A percentile compares a stretch with the other conserved stretches of the same genome.
phyloP scores from a whole-genome alignment of 2,797 vertebrate genomes.

The Scolopax bukidnonensis region DNA sequence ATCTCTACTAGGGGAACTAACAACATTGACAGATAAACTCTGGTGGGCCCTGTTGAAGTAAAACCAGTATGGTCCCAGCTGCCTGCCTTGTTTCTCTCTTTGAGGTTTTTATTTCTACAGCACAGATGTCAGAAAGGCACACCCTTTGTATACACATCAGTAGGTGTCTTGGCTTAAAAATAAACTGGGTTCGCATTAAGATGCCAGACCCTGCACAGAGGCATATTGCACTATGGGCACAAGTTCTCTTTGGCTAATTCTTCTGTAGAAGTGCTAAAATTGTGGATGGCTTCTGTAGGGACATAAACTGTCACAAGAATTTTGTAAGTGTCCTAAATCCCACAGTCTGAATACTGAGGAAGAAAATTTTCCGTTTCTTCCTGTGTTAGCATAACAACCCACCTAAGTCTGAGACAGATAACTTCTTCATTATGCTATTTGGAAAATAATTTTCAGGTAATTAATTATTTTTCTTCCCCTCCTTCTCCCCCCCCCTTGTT shows the following conservation, averaged over 20 bases:
- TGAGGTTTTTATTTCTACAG: not conserved
- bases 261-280: not conserved
- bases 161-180: not conserved
- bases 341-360: not conserved
- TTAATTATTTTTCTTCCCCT: not conserved
- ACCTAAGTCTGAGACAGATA: not conserved
- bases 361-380: not conserved
- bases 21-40: conserved; percentile 20
- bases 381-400: not conserved
- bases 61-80: not conserved
- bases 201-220: not conserved
- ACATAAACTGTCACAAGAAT: not conserved
- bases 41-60: not conserved
- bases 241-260: fast-evolving
- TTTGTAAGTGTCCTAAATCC: not conserved
- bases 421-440: not conserved
- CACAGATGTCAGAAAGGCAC: not conserved
- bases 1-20: conserved; percentile 10
- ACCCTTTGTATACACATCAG: not conserved
- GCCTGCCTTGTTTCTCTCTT: not conserved
- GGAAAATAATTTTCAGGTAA: not conserved
- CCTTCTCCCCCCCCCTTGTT: not conserved
- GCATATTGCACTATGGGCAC: no score
- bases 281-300: not conserved
- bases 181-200: not conserved